Conservation (phyloP, 2,113 vertebrate genomes). For the Regulus satrapa region DNA sequence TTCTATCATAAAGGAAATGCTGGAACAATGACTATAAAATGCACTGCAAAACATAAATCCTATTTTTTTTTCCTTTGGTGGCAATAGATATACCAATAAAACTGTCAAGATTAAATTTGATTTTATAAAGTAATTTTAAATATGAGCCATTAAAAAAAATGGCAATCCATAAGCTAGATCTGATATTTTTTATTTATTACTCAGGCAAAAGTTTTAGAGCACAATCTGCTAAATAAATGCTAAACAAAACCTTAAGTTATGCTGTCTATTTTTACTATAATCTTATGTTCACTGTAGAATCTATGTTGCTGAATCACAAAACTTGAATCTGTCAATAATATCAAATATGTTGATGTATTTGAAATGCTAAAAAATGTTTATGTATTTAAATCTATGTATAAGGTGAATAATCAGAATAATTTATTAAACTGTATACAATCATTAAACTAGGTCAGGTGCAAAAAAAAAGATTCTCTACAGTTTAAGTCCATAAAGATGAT, state of each 20-base stretch:
- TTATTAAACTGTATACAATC: background rate
- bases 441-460: background rate
- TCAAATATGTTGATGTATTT: background rate
- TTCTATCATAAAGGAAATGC: background rate
- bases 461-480: background rate
- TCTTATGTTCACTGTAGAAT: background rate
- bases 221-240: background rate
- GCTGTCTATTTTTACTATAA: background rate
- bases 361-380: background rate
- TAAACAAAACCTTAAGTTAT: background rate
- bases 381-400: background rate
- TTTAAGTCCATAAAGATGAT: background rate
- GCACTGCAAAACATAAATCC: background rate
- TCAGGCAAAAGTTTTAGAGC: background rate
- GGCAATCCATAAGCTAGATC: background rate
- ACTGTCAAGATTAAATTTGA: background rate
- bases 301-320: background rate
- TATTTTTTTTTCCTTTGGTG: background rate
- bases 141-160: background rate
- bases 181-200: background rate
- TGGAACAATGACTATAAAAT: background rate
- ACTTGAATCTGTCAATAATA: background rate
- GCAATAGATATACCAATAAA: background rate
- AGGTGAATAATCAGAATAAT: background rate
- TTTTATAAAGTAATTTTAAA: background rate